These are phyloP conservation scores for Cataglyphis livida DNA, from an alignment of 2,888 invertebrate species.

Conservation along the genomic window DNA sequence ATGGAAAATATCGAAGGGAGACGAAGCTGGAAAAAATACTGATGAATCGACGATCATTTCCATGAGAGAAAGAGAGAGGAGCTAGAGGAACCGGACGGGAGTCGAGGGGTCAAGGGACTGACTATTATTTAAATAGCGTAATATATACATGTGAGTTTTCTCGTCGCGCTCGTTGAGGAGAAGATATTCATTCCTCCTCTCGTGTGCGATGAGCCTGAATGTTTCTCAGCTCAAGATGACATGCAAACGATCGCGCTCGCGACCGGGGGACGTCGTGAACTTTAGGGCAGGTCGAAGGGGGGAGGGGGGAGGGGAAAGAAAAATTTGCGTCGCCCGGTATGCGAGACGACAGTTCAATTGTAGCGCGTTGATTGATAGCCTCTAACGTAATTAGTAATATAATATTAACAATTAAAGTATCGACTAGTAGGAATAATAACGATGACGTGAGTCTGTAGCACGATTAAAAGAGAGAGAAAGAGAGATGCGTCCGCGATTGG, in stretches of 20 bases:
- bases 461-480: conserved; percentile 18
- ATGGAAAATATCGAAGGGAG: conserved; percentile 37
- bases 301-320: background rate
- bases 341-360: conserved; percentile 51
- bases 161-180: conserved; percentile 8
- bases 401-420: conserved; percentile 48
- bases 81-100: background rate
- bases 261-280: conserved; percentile 5
- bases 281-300: too few relatives aligned
- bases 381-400: conserved; percentile 56
- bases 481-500: conserved; percentile 7
- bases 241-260: conserved; percentile 29
- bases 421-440: conserved; percentile 39
- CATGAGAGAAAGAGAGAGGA: background rate
- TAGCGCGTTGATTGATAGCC: conserved; percentile 61
- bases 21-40: conserved; percentile 3
- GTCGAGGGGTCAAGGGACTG: conserved; percentile 64
- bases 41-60: conserved; percentile 55
- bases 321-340: conserved; percentile 43
- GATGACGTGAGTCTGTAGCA: conserved; percentile 22
- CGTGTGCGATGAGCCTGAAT: conserved; percentile 29
- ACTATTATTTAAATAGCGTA: conserved; percentile 52
- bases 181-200: background rate
- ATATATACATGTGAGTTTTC: conserved; percentile 35
- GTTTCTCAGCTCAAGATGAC: conserved; percentile 57